Conservation (phyloP, 1,140 invertebrate species). For the Aphelinus certus region DNA sequence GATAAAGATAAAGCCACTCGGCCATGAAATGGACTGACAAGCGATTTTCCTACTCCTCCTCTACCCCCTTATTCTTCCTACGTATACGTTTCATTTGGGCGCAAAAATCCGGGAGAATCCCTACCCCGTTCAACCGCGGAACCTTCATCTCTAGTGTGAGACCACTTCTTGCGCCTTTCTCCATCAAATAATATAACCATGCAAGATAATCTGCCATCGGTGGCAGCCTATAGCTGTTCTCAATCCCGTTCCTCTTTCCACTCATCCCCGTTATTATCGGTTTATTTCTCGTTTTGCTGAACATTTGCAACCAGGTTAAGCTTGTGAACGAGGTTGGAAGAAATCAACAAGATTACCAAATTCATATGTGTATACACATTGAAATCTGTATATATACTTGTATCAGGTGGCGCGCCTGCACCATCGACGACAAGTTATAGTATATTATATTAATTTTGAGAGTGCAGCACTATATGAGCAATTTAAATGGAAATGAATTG, state of each 20-base stretch:
- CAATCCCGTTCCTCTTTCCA: not conserved
- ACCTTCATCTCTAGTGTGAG: no score
- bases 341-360: not conserved
- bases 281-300: not conserved
- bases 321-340: not conserved
- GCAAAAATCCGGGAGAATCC: constrained; percentile 6
- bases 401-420: no score
- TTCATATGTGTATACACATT: no score
- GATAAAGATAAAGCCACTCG: constrained; percentile 29
- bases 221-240: constrained; percentile 13
- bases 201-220: constrained; percentile 11
- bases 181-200: constrained; percentile 20
- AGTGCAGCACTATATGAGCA: no score
- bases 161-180: not conserved
- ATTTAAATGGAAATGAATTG: no score
- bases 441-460: no score
- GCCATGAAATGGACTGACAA: constrained; percentile 22
- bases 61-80: not conserved
- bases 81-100: not conserved
- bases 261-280: not conserved
- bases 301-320: not conserved
- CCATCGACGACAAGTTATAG: no score
- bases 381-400: no score
- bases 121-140: not conserved
- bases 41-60: constrained; percentile 10